Conservation (phyloP, 2,888 invertebrate genomes). For the Temnothorax unifasciatus region DNA sequence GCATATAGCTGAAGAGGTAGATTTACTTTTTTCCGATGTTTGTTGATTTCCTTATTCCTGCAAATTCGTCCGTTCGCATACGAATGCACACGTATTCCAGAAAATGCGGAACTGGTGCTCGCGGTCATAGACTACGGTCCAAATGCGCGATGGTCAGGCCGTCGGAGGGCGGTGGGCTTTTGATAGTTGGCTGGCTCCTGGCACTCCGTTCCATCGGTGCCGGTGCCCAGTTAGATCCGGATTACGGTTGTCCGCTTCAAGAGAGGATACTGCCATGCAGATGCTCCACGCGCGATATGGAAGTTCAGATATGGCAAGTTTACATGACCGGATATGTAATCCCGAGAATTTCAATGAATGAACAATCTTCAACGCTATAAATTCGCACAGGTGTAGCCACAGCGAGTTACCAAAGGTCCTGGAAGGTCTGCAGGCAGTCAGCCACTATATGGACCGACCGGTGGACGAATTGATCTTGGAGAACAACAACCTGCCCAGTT, state of each 20-base stretch:
- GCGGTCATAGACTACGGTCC: slow-evolving; percentile 75
- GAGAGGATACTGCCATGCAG: slow-evolving; percentile 94
- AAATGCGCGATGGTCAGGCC: slow-evolving; percentile 84
- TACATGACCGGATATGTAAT: neutral
- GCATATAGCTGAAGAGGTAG: neutral
- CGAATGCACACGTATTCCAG: slow-evolving; percentile 62
- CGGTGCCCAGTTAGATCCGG: slow-evolving; percentile 78
- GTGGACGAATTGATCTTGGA: slow-evolving; percentile 95
- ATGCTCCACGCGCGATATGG: slow-evolving; percentile 92
- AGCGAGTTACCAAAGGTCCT: slow-evolving; percentile 93
- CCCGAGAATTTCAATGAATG: neutral
- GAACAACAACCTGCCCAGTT: slow-evolving; percentile 94
- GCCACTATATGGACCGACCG: slow-evolving; percentile 89
- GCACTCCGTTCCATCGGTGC: slow-evolving; percentile 63
- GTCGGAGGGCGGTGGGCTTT: slow-evolving; percentile 80
- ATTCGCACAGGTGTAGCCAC: slow-evolving; percentile 93
- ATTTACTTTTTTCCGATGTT: neutral
- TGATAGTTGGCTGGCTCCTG: slow-evolving; percentile 74
- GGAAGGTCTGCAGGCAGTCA: slow-evolving; percentile 91
- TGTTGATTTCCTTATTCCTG: neutral
- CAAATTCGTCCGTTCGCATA: neutral
- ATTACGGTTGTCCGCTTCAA: slow-evolving; percentile 90
- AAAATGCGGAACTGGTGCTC: slow-evolving; percentile 74
- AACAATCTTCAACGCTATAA: slow-evolving; percentile 71
- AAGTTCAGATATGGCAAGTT: slow-evolving; percentile 94